Base-by-base conservation (phyloP, 1,140 invertebrate genomes). In the Lucilia cuprina region DNA sequence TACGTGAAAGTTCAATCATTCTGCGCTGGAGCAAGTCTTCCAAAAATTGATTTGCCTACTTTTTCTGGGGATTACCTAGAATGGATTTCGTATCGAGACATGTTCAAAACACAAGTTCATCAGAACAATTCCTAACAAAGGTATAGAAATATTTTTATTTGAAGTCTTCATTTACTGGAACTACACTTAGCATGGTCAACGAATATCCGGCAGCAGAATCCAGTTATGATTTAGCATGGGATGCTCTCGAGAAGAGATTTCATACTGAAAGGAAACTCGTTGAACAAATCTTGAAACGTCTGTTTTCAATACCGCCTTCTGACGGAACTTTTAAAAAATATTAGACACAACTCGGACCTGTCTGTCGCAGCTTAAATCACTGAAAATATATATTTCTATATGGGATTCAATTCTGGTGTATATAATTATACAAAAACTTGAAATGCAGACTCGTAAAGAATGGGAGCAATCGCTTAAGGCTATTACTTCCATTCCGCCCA, bases 201-300 rank as follows among this genome's bases (percentile, higher is more conserved):
- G 30, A 65, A 34, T 41, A 55, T 83, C 50, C 50, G 12, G 55
- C 60, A 14, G 25, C 50, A 2, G 82, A 83, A 30, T n/a, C 50
- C 12, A 83, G 50, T n/a, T 83, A 83, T 34, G 60, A 65, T 65
- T 35, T 74, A n/a, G 82, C 82, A 41, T 83, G 82, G 82, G 14
- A 25, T 65, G 14, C 60, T 17, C 35, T 83, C 3, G 82, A 83
- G n/a, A 30, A 83, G 30, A 25, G 82, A 17, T 83, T 34, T 21
- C 50, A 83, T 30, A 83, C 35, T n/a, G 30, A 83, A 65, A 17
- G 82, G 8, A 65, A 35, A 21, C 50, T 65, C 5, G 55, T 35
- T 70, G 82, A 83, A 49, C 49, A 30, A 30, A 30, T 30, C 25
- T 30, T 30, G 25, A 49, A 49, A 14, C 49, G 49, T 49, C 13